phyloP scores from a whole-genome alignment of 2,888 invertebrate genomes.

The Sceliomorpha sp. region DNA sequence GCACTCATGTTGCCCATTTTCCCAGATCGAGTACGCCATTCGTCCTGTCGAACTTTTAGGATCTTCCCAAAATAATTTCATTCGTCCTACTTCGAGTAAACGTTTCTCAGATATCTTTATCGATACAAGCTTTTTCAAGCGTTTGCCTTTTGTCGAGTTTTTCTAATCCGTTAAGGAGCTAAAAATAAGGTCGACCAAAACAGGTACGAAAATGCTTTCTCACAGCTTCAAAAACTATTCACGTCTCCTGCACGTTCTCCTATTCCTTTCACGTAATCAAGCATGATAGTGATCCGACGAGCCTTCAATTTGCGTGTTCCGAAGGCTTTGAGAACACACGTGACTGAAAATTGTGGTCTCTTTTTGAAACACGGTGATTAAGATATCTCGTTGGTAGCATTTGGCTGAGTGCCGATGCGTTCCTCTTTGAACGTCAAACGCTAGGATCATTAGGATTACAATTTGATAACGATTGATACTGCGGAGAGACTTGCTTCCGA shows the following conservation, averaged over 20 bases:
- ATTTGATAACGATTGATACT: constrained; percentile 5
- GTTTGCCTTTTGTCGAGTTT: too few species aligned
- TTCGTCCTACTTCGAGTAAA: too few species aligned
- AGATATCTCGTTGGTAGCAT: constrained; percentile 24
- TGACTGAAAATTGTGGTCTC: constrained; percentile 35
- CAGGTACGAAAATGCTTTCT: too few species aligned
- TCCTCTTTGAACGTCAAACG: constrained; percentile 27
- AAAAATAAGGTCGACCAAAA: too few species aligned
- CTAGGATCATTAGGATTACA: constrained; percentile 18
- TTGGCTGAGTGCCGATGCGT: constrained; percentile 5
- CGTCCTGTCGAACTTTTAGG: too few species aligned
- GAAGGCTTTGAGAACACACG: constrained; percentile 24
- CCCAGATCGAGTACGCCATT: too few species aligned
- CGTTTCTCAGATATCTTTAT: too few species aligned
- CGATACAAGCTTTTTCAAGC: too few species aligned
- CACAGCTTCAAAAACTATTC: constrained; percentile 18
- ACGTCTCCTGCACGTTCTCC: constrained; percentile 15
- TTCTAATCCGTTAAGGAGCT: too few species aligned
- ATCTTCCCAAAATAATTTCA: too few species aligned
- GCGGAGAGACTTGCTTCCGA: neutral
- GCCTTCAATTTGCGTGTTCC: constrained; percentile 33
- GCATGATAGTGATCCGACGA: constrained; percentile 22
- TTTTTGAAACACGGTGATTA: constrained; percentile 34
- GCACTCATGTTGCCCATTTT: too few species aligned
- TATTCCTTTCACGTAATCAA: constrained; percentile 36